phyloP scores from a whole-genome alignment of 2,888 invertebrate genomes.

The Proisotoma minuta region DNA sequence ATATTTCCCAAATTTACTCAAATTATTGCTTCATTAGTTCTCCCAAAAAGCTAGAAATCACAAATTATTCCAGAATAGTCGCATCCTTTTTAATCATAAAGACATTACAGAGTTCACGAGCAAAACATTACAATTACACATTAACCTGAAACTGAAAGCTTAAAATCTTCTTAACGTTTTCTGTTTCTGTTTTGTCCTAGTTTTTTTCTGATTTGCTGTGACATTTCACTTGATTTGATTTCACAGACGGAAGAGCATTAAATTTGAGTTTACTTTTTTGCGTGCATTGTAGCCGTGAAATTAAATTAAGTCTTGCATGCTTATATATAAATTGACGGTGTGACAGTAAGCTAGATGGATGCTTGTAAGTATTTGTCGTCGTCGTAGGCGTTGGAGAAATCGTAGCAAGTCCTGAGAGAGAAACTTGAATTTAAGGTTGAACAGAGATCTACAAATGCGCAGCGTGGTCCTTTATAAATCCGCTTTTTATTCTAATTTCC shows the following conservation, averaged over 20 bases:
- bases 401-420: neutral
- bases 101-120: no score
- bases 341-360: neutral
- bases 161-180: neutral
- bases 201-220: neutral
- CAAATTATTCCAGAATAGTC: no score
- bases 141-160: neutral
- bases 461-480: neutral
- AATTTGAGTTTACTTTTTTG: slow-evolving; percentile 3
- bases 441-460: neutral
- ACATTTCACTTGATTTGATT: slow-evolving; percentile 6
- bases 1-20: no score
- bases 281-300: neutral
- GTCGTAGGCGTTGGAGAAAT: neutral
- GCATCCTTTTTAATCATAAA: no score
- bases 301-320: neutral
- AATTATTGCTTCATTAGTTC: no score
- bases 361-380: neutral
- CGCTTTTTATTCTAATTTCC: neutral
- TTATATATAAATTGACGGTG: neutral
- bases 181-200: neutral
- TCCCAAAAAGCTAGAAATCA: no score
- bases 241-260: slow-evolving; percentile 6
- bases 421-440: slow-evolving; percentile 5
- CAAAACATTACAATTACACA: no score